phyloP scores from a whole-genome alignment of 2,888 invertebrate genomes.

The Fragum sueziense region DNA sequence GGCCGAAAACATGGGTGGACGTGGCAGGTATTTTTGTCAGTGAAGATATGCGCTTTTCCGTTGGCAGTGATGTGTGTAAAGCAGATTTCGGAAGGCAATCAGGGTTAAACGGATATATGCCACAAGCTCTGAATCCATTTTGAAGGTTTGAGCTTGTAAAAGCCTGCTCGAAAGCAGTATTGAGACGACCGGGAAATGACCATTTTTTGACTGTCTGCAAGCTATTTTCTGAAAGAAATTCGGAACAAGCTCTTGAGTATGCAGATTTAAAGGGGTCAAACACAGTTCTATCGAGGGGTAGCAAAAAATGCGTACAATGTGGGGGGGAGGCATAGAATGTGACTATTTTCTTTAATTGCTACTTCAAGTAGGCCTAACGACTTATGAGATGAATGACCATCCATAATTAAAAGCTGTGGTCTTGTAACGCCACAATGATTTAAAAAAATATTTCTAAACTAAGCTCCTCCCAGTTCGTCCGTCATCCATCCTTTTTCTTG shows the following conservation, averaged over 20 bases:
- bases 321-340: conserved; percentile 51
- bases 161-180: conserved; percentile 33
- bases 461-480: conserved; percentile 34
- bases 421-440: conserved; percentile 30
- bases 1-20: no score
- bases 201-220: conserved; percentile 39
- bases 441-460: conserved; percentile 39
- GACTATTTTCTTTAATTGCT: conserved; percentile 53
- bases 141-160: conserved; percentile 34
- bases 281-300: no score
- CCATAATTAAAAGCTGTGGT: conserved; percentile 38
- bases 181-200: conserved; percentile 39
- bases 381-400: conserved; percentile 55
- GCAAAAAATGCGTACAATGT: conserved; percentile 46
- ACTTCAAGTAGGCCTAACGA: conserved; percentile 48
- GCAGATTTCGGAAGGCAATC: background rate
- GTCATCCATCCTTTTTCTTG: conserved; percentile 49
- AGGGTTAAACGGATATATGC: conserved; percentile 27
- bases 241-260: background rate
- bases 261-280: no score
- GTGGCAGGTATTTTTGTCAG: no score
- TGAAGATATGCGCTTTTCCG: no score
- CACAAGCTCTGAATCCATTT: conserved; percentile 42
- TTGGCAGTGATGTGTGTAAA: background rate
- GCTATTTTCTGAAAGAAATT: background rate